A percentile compares a stretch with the other conserved stretches of the same genome.
phyloP scores from a whole-genome alignment of 1,140 invertebrate species.

The Pseudomyrmex cubaensis region DNA sequence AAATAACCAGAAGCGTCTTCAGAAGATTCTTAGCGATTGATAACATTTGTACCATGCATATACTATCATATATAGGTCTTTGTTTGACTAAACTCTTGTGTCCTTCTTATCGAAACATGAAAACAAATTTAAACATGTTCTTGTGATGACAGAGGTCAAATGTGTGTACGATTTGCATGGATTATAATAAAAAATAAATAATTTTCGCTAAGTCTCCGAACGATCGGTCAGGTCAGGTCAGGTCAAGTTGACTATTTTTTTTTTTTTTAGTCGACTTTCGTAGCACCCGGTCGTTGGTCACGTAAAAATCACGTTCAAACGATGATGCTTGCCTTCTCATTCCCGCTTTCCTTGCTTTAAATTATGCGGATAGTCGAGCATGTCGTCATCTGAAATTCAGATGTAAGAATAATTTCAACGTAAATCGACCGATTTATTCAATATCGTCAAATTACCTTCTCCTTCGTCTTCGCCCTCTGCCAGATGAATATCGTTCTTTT shows the following conservation, averaged over 20 bases:
- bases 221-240: constrained; percentile 14
- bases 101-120: background rate
- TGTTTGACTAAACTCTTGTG: constrained; percentile 42
- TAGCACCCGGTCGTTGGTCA: background rate
- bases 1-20: constrained; percentile 33
- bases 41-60: constrained; percentile 64
- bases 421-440: constrained; percentile 12
- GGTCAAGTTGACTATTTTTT: constrained; percentile 19
- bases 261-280: constrained; percentile 12
- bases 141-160: background rate
- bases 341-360: constrained; percentile 78
- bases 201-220: constrained; percentile 18
- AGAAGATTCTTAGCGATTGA: constrained; percentile 12
- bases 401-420: constrained; percentile 34
- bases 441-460: constrained; percentile 75
- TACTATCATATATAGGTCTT: constrained; percentile 51
- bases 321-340: constrained; percentile 54
- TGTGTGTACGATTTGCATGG: constrained; percentile 16
- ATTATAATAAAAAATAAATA: constrained; percentile 38
- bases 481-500: constrained; percentile 79
- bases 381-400: constrained; percentile 78
- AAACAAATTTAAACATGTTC: background rate
- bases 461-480: constrained; percentile 82
- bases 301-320: constrained; percentile 29
- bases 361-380: constrained; percentile 79